Base-by-base conservation (phyloP, 1,140 invertebrate species). In the Hycleus cichorii region DNA sequence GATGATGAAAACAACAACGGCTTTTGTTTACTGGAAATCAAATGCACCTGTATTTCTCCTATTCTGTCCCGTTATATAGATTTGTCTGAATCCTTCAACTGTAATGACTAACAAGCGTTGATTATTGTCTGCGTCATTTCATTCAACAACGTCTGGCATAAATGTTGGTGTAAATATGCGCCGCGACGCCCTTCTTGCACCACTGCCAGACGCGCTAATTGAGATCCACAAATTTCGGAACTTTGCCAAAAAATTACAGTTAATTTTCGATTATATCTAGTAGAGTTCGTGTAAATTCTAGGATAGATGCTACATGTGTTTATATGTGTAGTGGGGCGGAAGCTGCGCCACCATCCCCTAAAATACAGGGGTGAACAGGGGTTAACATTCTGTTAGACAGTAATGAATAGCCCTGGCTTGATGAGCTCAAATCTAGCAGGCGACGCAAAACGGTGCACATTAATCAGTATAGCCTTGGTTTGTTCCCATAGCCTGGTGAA, bases 401-500 rank as follows among this genome's bases (percentile, higher is more conserved):
- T 68, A 68, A 68, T 68, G 64, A 68, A 68, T 68, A 64, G 66
- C 66, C 61, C 42, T 48, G 53, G 57, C 58, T 57, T 67, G 65
- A 67, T 67, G 65, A 67, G 62, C 62, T 68, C 62, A 65, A 68
- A 68, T 68, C 64, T 58, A 64, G 58, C 58, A 63, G 64, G 66
- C 58, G 64, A 59, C 66, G 59, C 62, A 64, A 64, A 68, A 68
- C 66, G 64, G 53, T 59, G 60, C 49, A 58, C 64, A 68, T 68
- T 63, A 68, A 68, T 68, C 66, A 68, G 66, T 68, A 68, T 64
- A 65, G 64, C 66, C 64, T 67, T 65, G 65, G 62, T 57, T 65
- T 52, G 55, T 39, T 55, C 51, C 46, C 52, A 47, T 55, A 24
- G 32, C 52, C 52, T 47, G 27, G 24, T 10, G 38, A 39, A 27